Evolutionary conservation across 2,888 invertebrate genomes (phyloP).

Genomic region (Acanthosepion esculentum): DNA sequence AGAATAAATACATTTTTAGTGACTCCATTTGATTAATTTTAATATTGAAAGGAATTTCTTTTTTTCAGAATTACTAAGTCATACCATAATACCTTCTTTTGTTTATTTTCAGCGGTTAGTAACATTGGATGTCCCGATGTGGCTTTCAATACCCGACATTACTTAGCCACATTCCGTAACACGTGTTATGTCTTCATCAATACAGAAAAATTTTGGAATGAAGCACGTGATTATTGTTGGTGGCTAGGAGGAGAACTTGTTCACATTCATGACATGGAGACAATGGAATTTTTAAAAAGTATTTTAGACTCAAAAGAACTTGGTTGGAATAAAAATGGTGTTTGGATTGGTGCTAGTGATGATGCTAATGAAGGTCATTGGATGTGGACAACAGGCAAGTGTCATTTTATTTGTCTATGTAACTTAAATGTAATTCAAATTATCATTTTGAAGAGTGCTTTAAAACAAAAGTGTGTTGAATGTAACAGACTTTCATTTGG

Average conservation of each 20-base stretch:
- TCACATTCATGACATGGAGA: conserved; percentile 56
- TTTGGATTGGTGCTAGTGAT: conserved; percentile 68
- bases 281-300: conserved; percentile 63
- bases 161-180: conserved; percentile 53
- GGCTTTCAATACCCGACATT: conserved; percentile 52
- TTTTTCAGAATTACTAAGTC: too few species aligned
- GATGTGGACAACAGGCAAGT: conserved; percentile 68
- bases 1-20: too few species aligned
- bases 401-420: not conserved
- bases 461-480: too few species aligned
- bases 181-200: conserved; percentile 66
- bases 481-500: too few species aligned
- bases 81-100: not conserved
- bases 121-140: conserved; percentile 54
- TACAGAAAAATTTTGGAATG: conserved; percentile 64
- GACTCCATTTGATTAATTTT: too few species aligned
- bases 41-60: too few species aligned
- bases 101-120: conserved; percentile 24
- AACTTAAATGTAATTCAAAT: too few species aligned
- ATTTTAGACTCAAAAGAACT: conserved; percentile 59
- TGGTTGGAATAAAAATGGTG: conserved; percentile 64
- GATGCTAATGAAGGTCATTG: conserved; percentile 56
- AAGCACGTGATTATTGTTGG: conserved; percentile 63
- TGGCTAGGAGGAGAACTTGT: conserved; percentile 66
- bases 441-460: too few species aligned